A percentile compares a stretch with the other conserved stretches of the same genome.
Evolutionary conservation across 2,113 vertebrate species (phyloP).

Genomic region (Hemiprocne comata): DNA sequence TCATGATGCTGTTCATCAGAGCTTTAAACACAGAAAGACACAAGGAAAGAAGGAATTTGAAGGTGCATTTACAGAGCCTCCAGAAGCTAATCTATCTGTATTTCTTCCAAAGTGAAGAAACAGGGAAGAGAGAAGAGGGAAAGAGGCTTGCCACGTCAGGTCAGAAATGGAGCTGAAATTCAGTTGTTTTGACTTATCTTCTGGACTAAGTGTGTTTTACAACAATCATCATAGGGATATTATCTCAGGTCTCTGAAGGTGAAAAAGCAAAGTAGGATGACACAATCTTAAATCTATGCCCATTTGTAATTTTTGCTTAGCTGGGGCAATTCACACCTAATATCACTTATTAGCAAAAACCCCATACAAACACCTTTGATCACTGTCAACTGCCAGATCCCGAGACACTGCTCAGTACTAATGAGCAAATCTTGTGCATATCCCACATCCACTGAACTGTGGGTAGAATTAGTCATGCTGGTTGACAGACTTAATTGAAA

Average conservation of each 20-base stretch:
- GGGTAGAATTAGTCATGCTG: slow-evolving; percentile 20
- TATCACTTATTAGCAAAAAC: background rate
- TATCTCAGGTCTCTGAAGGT: background rate
- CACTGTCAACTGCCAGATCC: background rate
- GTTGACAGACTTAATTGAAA: slow-evolving; percentile 16
- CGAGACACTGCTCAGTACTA: background rate
- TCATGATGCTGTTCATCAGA: background rate
- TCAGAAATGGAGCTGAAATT: background rate
- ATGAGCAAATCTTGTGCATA: background rate
- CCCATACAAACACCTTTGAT: background rate
- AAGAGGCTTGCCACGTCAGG: background rate
- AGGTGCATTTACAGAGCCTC: background rate
- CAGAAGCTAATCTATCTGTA: background rate
- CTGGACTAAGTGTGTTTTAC: background rate
- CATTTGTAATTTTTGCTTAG: background rate
- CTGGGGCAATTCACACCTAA: background rate
- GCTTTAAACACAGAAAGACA: background rate
- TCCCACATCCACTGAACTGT: background rate
- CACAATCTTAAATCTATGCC: background rate
- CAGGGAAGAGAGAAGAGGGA: background rate
- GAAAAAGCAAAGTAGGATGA: background rate
- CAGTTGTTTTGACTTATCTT: background rate
- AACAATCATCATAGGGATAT: background rate
- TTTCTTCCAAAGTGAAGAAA: background rate
- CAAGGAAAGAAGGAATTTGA: background rate